A percentile compares a stretch with the other conserved stretches of the same genome.
Evolutionary conservation across 2,113 vertebrate species (phyloP).

Genomic region (Ia io): DNA sequence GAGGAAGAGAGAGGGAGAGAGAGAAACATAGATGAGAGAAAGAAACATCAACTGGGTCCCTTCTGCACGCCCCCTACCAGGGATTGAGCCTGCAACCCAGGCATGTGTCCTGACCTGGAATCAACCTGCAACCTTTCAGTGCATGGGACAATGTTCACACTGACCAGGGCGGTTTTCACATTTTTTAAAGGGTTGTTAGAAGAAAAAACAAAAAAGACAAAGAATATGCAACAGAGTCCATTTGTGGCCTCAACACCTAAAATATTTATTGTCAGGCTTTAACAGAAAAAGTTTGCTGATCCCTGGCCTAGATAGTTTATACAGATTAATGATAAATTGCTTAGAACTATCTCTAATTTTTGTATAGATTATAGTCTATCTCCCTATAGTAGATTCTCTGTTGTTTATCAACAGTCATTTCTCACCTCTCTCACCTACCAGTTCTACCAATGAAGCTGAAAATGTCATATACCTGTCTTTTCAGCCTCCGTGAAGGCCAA

Average conservation of each 20-base stretch:
- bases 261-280: not conserved
- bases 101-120: not conserved
- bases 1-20: not conserved
- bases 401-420: not conserved
- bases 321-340: not conserved
- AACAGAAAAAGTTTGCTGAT: slow-evolving; percentile 16
- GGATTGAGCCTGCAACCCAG: not conserved
- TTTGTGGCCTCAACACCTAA: not conserved
- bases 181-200: not conserved
- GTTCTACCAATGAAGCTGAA: not conserved
- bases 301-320: not conserved
- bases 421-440: not conserved
- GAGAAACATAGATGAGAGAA: not conserved
- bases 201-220: not conserved
- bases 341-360: not conserved
- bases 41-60: not conserved
- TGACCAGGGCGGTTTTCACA: not conserved
- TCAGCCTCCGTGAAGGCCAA: not conserved
- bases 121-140: not conserved
- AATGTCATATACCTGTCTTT: not conserved
- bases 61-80: not conserved
- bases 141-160: not conserved
- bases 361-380: not conserved
- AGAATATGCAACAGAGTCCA: not conserved
- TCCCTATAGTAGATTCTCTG: not conserved